A percentile compares a stretch with the other conserved stretches of the same genome.
Evolutionary conservation across 2,888 invertebrate genomes (phyloP).

Genomic region (Acanthococcus lagerstroemiae): DNA sequence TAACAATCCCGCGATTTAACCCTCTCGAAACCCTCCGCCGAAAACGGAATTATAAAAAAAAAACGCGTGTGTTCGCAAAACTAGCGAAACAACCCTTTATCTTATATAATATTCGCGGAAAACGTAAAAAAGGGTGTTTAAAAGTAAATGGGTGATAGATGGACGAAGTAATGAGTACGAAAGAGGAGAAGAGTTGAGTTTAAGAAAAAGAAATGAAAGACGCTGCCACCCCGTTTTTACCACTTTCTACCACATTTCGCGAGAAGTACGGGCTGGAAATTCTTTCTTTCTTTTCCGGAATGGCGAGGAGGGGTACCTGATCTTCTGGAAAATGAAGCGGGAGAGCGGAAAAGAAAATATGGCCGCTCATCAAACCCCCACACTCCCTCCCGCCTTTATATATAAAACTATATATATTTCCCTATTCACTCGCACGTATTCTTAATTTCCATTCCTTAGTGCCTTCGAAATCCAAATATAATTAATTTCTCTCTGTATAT

Average conservation of each 20-base stretch:
- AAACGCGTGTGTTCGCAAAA: constrained; percentile 29
- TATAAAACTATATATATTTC: constrained; percentile 29
- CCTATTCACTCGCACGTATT: constrained; percentile 32
- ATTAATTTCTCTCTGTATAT: constrained; percentile 33
- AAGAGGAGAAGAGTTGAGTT: constrained; percentile 10
- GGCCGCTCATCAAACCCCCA: constrained; percentile 37
- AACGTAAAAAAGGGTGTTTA: constrained; percentile 25
- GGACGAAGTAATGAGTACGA: constrained; percentile 27
- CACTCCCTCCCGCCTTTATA: constrained; percentile 9
- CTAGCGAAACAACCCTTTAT: constrained; percentile 28
- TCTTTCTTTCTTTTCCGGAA: constrained; percentile 24
- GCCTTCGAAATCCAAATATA: constrained; percentile 35
- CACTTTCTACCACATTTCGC: constrained; percentile 25
- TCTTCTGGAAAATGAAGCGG: constrained; percentile 32
- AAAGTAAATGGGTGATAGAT: constrained; percentile 29
- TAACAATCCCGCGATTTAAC: constrained; percentile 1
- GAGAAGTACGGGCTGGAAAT: constrained; percentile 15
- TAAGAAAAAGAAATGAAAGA: constrained; percentile 29
- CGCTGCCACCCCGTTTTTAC: constrained; percentile 23
- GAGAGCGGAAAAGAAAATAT: constrained; percentile 37
- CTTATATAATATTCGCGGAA: constrained; percentile 25
- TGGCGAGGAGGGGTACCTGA: constrained; percentile 21
- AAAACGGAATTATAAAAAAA: constrained; percentile 1
- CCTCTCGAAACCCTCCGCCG: not conserved
- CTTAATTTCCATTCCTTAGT: constrained; percentile 35